Conservation (phyloP, 2,888 invertebrate genomes). For the Electrophaes corylata region DNA sequence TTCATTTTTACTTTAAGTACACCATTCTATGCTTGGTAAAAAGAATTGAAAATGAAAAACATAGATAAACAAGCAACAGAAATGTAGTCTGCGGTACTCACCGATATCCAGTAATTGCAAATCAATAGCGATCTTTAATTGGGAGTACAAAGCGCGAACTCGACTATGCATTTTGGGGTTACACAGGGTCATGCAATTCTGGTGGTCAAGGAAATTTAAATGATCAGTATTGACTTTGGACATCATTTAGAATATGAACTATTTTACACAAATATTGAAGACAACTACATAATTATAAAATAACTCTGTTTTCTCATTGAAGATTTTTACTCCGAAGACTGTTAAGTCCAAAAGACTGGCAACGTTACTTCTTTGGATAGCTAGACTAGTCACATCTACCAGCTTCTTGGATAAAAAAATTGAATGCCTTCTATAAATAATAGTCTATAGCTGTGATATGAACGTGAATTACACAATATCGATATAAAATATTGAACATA, state of each 20-base stretch:
- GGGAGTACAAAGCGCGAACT: slow-evolving; percentile 23
- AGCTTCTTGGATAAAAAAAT: too few relatives aligned
- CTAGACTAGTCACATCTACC: too few relatives aligned
- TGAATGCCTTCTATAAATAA: too few relatives aligned
- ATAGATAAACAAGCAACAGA: not conserved
- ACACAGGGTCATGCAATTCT: slow-evolving; percentile 61
- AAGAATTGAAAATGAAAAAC: not conserved
- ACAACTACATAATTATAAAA: not conserved
- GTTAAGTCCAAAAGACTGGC: too few relatives aligned
- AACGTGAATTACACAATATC: too few relatives aligned
- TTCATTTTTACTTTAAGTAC: too few relatives aligned
- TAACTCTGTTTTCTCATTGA: too few relatives aligned
- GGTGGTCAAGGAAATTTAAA: slow-evolving; percentile 43
- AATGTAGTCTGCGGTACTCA: slow-evolving; percentile 14
- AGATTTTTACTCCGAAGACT: too few relatives aligned
- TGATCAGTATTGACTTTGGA: slow-evolving; percentile 13
- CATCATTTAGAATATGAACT: not conserved
- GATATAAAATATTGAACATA: too few relatives aligned
- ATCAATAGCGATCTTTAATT: slow-evolving; percentile 20
- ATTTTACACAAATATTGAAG: not conserved
- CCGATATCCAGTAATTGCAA: slow-evolving; percentile 19
- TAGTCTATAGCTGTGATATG: too few relatives aligned
- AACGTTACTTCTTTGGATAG: too few relatives aligned
- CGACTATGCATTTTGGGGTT: slow-evolving; percentile 44
- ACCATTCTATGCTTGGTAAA: not conserved